Percentiles rank a stretch among this genome's conserved stretches.
Evolutionary conservation across 2,888 invertebrate genomes (phyloP).

Genomic region (Philereme transversata): DNA sequence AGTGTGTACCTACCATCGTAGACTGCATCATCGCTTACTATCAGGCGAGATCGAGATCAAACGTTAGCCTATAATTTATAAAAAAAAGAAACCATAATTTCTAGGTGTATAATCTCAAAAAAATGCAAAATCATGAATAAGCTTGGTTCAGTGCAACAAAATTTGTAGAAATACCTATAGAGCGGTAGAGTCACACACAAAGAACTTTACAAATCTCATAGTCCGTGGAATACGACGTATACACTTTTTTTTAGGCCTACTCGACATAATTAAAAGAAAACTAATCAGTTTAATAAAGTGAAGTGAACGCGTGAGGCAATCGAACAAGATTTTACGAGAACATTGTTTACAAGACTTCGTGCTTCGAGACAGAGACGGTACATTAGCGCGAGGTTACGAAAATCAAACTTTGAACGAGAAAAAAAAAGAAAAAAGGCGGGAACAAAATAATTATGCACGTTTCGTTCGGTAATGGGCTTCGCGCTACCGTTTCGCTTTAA

Average conservation of each 20-base stretch:
- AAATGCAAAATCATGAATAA: too few species aligned
- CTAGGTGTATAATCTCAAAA: too few species aligned
- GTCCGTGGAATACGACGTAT: neutral
- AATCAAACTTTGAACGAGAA: conserved; percentile 73
- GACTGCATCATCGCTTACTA: too few species aligned
- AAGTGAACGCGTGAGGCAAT: conserved; percentile 65
- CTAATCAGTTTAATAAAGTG: conserved; percentile 66
- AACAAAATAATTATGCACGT: conserved; percentile 84
- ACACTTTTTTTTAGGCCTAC: conserved; percentile 30
- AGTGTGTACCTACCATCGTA: too few species aligned
- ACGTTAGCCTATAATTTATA: too few species aligned
- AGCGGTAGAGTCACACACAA: neutral
- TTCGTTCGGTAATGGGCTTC: conserved; percentile 81
- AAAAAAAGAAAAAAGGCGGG: conserved; percentile 70
- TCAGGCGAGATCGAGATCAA: too few species aligned
- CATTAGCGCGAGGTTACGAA: conserved; percentile 78
- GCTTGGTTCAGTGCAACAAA: too few species aligned
- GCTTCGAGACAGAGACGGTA: conserved; percentile 70
- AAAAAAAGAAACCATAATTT: too few species aligned
- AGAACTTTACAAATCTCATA: neutral
- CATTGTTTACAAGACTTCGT: conserved; percentile 80
- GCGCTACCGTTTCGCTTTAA: conserved; percentile 83
- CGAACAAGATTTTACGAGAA: conserved; percentile 80
- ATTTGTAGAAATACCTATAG: neutral
- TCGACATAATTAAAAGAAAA: conserved; percentile 48